A percentile compares a stretch with the other conserved stretches of the same genome.
Conservation (phyloP, 2,888 invertebrate genomes). For the Bembecia ichneumoniformis region DNA sequence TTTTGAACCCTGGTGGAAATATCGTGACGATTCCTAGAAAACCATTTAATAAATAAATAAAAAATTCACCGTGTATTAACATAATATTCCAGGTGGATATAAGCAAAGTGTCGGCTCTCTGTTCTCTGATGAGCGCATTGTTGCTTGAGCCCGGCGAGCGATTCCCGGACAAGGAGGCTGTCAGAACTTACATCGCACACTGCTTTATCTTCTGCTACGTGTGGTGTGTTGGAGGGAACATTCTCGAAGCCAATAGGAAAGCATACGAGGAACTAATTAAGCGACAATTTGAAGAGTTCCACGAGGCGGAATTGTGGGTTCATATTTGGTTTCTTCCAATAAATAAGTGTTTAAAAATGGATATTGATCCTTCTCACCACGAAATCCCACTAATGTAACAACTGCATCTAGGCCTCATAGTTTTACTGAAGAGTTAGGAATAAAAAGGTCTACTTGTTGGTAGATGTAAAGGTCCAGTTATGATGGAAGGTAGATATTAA, state of each 20-base stretch:
- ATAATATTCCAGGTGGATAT: slow-evolving; percentile 77
- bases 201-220: slow-evolving; percentile 86
- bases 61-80: too few species aligned
- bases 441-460: too few species aligned
- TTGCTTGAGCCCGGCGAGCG: slow-evolving; percentile 75
- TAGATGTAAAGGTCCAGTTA: too few species aligned
- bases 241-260: slow-evolving; percentile 78
- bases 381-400: too few species aligned
- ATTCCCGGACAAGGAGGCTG: slow-evolving; percentile 73
- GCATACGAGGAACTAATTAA: slow-evolving; percentile 79
- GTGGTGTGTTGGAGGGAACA: slow-evolving; percentile 91
- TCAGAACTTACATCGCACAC: slow-evolving; percentile 78
- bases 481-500: too few species aligned
- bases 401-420: too few species aligned
- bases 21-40: not conserved
- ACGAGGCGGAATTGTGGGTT: slow-evolving; percentile 73
- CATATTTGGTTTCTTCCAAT: not conserved
- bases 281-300: slow-evolving; percentile 78
- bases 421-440: too few species aligned
- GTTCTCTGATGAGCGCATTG: slow-evolving; percentile 80
- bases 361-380: too few species aligned
- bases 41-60: too few species aligned
- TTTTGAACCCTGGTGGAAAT: not conserved
- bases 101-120: slow-evolving; percentile 84
- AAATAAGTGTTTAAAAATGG: not conserved